These are phyloP conservation scores for Psilanteris sp. DNA, from an alignment of 1,140 invertebrate species.

Conservation along the genomic window DNA sequence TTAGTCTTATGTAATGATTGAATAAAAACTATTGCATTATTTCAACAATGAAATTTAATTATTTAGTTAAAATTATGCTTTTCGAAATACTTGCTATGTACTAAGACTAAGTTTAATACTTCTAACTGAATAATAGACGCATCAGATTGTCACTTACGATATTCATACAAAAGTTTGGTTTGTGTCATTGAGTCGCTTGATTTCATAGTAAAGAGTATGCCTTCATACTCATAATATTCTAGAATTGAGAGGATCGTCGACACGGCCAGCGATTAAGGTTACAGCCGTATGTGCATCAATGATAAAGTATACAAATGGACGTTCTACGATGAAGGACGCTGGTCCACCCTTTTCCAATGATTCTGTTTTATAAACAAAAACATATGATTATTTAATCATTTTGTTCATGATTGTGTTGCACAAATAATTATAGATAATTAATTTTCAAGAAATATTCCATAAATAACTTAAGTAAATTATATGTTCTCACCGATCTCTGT, in stretches of 20 bases:
- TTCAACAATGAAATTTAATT: too few relatives aligned
- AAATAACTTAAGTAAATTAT: too few relatives aligned
- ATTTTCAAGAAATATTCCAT: too few relatives aligned
- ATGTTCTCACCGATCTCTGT: too few relatives aligned
- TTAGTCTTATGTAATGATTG: too few relatives aligned
- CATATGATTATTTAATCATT: not conserved
- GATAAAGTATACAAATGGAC: conserved; percentile 90
- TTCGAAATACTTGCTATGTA: too few relatives aligned
- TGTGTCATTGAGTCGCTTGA: conserved; percentile 39
- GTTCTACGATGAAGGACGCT: conserved; percentile 86
- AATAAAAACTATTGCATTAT: too few relatives aligned
- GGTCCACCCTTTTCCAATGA: conserved; percentile 76
- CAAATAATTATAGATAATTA: too few relatives aligned
- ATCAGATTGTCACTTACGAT: conserved; percentile 26
- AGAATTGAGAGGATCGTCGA: conserved; percentile 89
- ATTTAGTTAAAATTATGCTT: too few relatives aligned
- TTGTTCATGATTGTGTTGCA: too few relatives aligned
- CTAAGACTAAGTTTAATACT: conserved; percentile 28
- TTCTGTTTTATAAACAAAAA: conserved; percentile 57
- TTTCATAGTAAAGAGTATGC: conserved; percentile 25
- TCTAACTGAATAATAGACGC: conserved; percentile 13
- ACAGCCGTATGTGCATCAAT: conserved; percentile 88
- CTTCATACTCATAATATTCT: conserved; percentile 80
- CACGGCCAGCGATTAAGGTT: conserved; percentile 87
- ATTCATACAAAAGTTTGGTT: conserved; percentile 7